phyloP scores from a whole-genome alignment of 2,113 vertebrate genomes.

The Hylia prasina region DNA sequence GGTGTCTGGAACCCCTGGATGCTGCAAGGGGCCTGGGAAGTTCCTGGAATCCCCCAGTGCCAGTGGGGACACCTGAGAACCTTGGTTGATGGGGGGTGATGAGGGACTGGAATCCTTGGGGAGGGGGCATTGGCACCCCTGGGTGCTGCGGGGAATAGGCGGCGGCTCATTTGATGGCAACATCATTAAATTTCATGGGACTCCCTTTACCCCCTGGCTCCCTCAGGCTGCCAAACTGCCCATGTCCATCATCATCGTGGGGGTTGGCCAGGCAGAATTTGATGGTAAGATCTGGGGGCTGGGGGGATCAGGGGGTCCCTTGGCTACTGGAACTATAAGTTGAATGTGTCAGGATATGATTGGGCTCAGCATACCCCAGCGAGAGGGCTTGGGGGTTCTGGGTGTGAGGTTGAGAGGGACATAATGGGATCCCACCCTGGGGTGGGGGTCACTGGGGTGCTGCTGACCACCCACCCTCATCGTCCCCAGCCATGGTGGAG shows the following conservation, averaged over 20 bases:
- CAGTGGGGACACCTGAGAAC: background rate
- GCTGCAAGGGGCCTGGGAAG: background rate
- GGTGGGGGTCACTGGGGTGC: background rate
- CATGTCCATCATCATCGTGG: constrained; percentile 96
- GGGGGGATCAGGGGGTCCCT: background rate
- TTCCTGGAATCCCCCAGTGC: background rate
- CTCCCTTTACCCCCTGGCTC: background rate
- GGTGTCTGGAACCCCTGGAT: background rate
- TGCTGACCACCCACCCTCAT: background rate
- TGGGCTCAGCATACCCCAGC: background rate
- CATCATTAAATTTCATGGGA: background rate
- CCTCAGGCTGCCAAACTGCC: constrained; percentile 90
- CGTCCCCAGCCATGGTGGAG: constrained; percentile 86
- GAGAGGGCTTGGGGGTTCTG: background rate
- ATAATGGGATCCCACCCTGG: background rate
- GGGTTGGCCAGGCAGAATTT: constrained; percentile 93
- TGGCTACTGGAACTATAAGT: background rate
- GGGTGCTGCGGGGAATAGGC: fast-evolving
- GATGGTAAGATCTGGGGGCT: constrained; percentile 78
- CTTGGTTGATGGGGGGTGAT: background rate
- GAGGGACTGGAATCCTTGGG: background rate
- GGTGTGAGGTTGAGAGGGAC: background rate
- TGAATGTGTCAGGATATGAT: background rate
- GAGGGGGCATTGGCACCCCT: background rate
- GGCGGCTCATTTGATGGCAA: background rate